These are phyloP conservation scores for Drosophila borborema DNA, from an alignment of 2,888 invertebrate species.

Conservation along the genomic window DNA sequence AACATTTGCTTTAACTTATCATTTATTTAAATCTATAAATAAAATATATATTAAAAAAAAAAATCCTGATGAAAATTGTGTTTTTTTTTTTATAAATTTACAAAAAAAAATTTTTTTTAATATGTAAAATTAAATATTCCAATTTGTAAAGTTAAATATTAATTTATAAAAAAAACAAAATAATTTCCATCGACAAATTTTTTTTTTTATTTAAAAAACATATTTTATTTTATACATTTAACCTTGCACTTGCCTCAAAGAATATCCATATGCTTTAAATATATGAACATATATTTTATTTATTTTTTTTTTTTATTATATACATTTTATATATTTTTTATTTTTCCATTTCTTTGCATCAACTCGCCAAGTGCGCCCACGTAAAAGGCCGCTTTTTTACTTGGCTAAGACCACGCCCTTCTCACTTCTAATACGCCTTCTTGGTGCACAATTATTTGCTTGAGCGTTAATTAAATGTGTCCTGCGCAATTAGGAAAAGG, in stretches of 20 bases:
- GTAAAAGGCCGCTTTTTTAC: not conserved
- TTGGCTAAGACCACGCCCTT: not conserved
- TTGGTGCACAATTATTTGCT: not conserved
- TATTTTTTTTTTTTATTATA: too few relatives aligned
- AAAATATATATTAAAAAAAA: too few relatives aligned
- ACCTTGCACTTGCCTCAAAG: not conserved
- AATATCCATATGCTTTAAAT: not conserved
- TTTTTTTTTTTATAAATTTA: too few relatives aligned
- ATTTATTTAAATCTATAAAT: not conserved
- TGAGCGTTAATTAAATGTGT: slow-evolving; percentile 68
- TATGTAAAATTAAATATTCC: too few relatives aligned
- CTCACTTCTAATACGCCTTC: not conserved
- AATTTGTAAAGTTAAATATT: too few relatives aligned
- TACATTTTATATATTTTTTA: not conserved
- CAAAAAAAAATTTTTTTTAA: too few relatives aligned
- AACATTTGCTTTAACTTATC: not conserved
- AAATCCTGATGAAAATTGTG: too few relatives aligned
- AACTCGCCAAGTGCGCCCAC: not conserved
- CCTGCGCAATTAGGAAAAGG: slow-evolving; percentile 55
- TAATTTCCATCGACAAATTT: too few relatives aligned
- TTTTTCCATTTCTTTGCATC: not conserved
- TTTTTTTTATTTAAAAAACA: too few relatives aligned
- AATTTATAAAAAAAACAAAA: too few relatives aligned
- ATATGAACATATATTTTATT: not conserved
- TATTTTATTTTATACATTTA: too few relatives aligned